Base-by-base conservation (phyloP, 2,113 vertebrate species). In the Daubentonia madagascariensis region DNA sequence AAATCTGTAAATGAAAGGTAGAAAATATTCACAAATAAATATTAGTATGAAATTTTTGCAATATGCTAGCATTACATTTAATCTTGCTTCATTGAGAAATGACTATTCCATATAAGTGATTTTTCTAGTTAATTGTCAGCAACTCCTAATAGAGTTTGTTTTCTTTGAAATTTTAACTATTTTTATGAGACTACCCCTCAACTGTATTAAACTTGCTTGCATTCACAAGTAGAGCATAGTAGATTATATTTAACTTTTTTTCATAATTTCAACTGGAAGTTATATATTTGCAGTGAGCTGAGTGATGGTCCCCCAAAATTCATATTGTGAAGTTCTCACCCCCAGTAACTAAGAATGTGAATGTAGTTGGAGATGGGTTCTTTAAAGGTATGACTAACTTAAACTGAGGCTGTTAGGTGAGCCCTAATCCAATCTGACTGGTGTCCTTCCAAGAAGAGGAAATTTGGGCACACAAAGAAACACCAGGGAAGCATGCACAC, bases 1-100 rank as follows among this genome's bases (percentile, higher is more conserved):
- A 96, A 98, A 97, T 90, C 48, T 2, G 67, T 67, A 94, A 98
- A 75, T 97, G n/a, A 97, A 96, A 98, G 94, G 79, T 23, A 97
- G 91, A 96, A 90, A 91, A 67, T 68, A 43, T 96, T 98, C 43
- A 65, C 96, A 86, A 98, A 83, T 97, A 96, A 0, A 0, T 97
- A 96, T 92, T 83, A 98, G 57, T n/a, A 37, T 87, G 43, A 85
- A 35, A 63, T 93, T 84, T 84, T 96, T 72, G 70, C 84, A 96
- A 23, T 92, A 65, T 40, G 85, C 54, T 89, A 65, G 57, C 40
- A 90, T 94, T 80, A 54, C n/a, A 83, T 76, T 93, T 78, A 94
- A 93, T 94, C 68, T 85, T 86, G 48, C 23, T 40, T 94, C 43
- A 40, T 10, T 61, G 89, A 89, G 43, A 92, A 94, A 91, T 63